Evolutionary conservation across 1,140 invertebrate species (phyloP).

Genomic region (Goniozus legneri): DNA sequence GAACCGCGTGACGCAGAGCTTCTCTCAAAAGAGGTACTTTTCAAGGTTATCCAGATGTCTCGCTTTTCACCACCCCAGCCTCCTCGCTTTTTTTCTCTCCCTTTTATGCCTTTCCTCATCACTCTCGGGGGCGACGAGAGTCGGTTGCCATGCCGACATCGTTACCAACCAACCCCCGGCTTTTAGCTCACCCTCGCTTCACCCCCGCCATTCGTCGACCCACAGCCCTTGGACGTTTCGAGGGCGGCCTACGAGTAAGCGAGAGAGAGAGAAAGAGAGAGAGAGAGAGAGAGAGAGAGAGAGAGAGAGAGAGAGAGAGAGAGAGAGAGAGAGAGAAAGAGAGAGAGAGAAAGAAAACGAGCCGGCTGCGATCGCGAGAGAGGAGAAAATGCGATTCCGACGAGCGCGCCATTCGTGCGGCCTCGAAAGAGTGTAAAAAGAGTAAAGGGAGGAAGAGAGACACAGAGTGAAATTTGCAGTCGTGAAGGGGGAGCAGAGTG

Average conservation of each 20-base stretch:
- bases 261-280: too few species aligned
- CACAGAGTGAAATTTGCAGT: not conserved
- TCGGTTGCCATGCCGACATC: too few species aligned
- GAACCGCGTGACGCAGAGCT: too few species aligned
- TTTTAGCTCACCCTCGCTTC: too few species aligned
- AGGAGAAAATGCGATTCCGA: slow-evolving; percentile 38
- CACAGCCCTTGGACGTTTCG: too few species aligned
- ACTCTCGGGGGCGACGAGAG: too few species aligned
- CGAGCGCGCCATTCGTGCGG: slow-evolving; percentile 41
- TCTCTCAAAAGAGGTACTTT: slow-evolving; percentile 22
- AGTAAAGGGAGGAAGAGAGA: slow-evolving; percentile 2
- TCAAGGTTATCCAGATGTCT: slow-evolving; percentile 29
- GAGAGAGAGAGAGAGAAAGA: not conserved
- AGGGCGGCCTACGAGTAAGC: too few species aligned
- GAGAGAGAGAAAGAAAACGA: not conserved
- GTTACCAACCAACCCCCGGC: too few species aligned
- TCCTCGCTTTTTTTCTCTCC: too few species aligned
- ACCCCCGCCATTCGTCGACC: too few species aligned
- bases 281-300: slow-evolving; percentile 9
- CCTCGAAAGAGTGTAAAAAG: not conserved
- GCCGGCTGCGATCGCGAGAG: slow-evolving; percentile 20
- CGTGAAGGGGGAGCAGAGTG: not conserved
- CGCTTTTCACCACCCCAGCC: not conserved
- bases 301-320: slow-evolving; percentile 11
- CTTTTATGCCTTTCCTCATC: not conserved